phyloP scores from a whole-genome alignment of 2,888 invertebrate genomes.

The Chrysolina americana region DNA sequence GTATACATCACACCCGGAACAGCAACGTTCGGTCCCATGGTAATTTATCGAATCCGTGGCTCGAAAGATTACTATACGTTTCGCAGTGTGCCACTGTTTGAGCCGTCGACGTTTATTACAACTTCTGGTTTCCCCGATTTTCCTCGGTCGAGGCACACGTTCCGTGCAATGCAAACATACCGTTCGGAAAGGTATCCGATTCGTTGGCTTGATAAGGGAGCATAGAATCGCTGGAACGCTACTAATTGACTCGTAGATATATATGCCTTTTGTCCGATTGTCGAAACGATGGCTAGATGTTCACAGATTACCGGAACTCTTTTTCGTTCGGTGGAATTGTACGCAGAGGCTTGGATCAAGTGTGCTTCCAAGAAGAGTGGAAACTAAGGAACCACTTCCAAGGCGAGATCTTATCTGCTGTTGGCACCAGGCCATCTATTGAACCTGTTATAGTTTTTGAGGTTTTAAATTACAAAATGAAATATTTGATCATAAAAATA shows the following conservation, averaged over 20 bases:
- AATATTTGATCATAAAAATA: too few species aligned
- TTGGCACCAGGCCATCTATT: too few species aligned
- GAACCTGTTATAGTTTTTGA: too few species aligned
- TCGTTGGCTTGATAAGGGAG: slow-evolving; percentile 4
- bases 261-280: neutral
- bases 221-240: neutral
- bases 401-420: too few species aligned
- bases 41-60: slow-evolving; percentile 20
- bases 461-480: too few species aligned
- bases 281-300: neutral
- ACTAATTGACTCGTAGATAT: neutral
- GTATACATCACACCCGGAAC: neutral
- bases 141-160: slow-evolving; percentile 7
- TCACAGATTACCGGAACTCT: neutral
- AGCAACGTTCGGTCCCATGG: neutral
- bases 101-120: slow-evolving; percentile 5
- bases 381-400: too few species aligned
- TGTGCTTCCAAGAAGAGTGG: too few species aligned
- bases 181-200: slow-evolving; percentile 10
- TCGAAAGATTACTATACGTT: slow-evolving; percentile 9
- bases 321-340: too few species aligned
- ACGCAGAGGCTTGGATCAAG: too few species aligned
- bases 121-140: slow-evolving; percentile 16
- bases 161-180: slow-evolving; percentile 5
- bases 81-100: neutral